A percentile compares a stretch with the other conserved stretches of the same genome.
phyloP scores from a whole-genome alignment of 2,797 vertebrate species.

The Cuniculus paca region DNA sequence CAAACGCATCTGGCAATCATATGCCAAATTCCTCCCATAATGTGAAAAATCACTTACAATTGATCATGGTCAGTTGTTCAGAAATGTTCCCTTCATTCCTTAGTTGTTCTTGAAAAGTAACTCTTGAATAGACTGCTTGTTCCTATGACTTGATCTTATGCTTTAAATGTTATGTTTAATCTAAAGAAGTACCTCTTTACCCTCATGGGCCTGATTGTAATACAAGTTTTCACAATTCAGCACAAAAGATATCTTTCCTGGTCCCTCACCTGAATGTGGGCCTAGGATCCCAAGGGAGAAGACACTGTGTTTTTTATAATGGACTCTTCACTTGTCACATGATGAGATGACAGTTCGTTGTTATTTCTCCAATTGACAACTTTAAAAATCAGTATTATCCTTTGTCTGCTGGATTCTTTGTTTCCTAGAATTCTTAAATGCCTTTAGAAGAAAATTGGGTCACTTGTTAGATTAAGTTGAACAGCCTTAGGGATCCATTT shows the following conservation, averaged over 20 bases:
- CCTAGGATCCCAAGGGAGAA: not conserved
- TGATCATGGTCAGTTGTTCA: not conserved
- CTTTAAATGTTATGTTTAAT: slow-evolving; percentile 17
- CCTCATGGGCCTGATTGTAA: not conserved
- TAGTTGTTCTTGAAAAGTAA: not conserved
- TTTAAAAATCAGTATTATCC: slow-evolving; percentile 56
- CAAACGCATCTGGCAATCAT: slow-evolving; percentile 44
- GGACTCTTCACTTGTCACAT: not conserved
- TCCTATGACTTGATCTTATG: not conserved
- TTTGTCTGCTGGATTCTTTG: slow-evolving; percentile 72
- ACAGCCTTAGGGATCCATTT: slow-evolving; percentile 76
- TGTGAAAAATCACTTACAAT: slow-evolving; percentile 39
- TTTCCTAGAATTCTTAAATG: slow-evolving; percentile 77
- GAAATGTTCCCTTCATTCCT: slow-evolving; percentile 4
- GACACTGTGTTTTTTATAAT: not conserved
- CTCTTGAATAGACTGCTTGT: not conserved
- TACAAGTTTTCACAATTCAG: not conserved
- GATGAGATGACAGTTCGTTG: slow-evolving; percentile 1
- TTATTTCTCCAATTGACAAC: slow-evolving; percentile 52
- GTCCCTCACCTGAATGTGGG: not conserved
- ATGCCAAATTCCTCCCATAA: not conserved
- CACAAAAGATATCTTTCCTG: slow-evolving; percentile 14
- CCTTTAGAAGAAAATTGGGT: slow-evolving; percentile 79
- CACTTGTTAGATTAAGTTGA: slow-evolving; percentile 71
- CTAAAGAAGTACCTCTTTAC: not conserved